phyloP scores from a whole-genome alignment of 2,797 vertebrate genomes.

The Micrastur ruficollis region DNA sequence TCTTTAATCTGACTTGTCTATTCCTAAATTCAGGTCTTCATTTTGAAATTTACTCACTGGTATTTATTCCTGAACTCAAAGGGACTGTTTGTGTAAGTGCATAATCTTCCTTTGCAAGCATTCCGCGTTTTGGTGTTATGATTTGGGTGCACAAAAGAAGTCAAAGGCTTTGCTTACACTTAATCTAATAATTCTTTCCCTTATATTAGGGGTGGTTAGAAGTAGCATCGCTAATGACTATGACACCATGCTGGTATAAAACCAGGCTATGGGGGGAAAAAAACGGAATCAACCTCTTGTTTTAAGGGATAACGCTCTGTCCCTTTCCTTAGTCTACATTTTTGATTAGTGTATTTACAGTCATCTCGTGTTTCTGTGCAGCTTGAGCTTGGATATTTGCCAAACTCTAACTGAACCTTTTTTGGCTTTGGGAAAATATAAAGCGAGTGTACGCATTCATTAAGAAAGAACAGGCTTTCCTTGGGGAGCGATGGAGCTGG shows the following conservation, averaged over 20 bases:
- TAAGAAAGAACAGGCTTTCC: constrained; percentile 62
- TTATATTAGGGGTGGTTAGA: neutral
- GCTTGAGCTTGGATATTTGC: constrained; percentile 59
- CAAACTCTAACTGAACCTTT: constrained; percentile 48
- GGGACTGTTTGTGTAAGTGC: neutral
- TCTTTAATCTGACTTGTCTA: neutral
- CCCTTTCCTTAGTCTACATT: constrained; percentile 20
- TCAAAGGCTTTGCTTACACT: neutral
- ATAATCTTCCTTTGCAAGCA: neutral
- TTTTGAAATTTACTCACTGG: neutral
- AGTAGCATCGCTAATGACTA: neutral
- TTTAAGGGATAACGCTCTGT: neutral
- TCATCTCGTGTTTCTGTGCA: constrained; percentile 61
- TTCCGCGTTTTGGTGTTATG: neutral
- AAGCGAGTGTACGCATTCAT: constrained; percentile 65
- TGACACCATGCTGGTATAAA: neutral
- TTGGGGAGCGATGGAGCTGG: constrained; percentile 53
- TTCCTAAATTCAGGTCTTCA: neutral
- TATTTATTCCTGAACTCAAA: neutral
- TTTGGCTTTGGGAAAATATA: constrained; percentile 55
- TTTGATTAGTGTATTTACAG: constrained; percentile 66
- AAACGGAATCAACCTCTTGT: neutral
- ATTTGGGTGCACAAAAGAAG: neutral
- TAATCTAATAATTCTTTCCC: neutral
- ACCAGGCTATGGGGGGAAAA: neutral